Percentiles rank a stretch among this genome's conserved stretches.
These are phyloP conservation scores for Aphelocoma californica DNA, from an alignment of 2,797 vertebrate species.

Conservation along the genomic window DNA sequence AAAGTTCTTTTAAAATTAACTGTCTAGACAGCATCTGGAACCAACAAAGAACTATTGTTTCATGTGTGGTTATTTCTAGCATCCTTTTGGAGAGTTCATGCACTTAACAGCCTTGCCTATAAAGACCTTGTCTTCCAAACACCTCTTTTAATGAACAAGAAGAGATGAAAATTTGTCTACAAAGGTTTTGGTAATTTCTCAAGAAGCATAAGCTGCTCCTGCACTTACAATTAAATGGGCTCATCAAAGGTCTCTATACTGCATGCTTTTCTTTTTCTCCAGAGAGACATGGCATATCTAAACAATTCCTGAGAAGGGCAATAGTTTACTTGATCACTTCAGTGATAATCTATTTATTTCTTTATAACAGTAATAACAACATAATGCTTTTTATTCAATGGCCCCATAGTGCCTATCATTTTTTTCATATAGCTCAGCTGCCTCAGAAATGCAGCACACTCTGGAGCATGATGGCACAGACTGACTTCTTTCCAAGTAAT, in stretches of 20 bases:
- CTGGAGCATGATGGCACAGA: neutral
- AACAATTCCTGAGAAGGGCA: neutral
- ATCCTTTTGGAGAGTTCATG: neutral
- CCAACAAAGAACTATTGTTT: neutral
- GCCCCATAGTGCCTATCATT: neutral
- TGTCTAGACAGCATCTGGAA: neutral
- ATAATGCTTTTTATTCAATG: neutral
- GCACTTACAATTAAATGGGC: neutral
- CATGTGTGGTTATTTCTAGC: neutral
- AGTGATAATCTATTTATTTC: slow-evolving; percentile 5
- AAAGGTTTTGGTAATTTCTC: neutral
- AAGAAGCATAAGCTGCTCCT: neutral
- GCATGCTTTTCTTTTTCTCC: neutral
- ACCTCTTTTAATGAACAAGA: slow-evolving; percentile 2
- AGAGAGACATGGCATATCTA: neutral
- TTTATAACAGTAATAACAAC: neutral
- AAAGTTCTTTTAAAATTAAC: slow-evolving; percentile 24
- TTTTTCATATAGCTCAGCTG: neutral
- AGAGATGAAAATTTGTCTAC: neutral
- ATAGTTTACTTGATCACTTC: neutral
- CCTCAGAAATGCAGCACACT: neutral
- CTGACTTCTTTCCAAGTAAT: neutral
- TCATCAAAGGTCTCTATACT: neutral
- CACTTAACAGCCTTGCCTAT: neutral
- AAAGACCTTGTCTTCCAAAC: neutral